Evolutionary conservation across 2,797 vertebrate species (phyloP), one percentile per base, ranked within the genome.

Genomic region (Tokudaia tokunoshimensis): DNA sequence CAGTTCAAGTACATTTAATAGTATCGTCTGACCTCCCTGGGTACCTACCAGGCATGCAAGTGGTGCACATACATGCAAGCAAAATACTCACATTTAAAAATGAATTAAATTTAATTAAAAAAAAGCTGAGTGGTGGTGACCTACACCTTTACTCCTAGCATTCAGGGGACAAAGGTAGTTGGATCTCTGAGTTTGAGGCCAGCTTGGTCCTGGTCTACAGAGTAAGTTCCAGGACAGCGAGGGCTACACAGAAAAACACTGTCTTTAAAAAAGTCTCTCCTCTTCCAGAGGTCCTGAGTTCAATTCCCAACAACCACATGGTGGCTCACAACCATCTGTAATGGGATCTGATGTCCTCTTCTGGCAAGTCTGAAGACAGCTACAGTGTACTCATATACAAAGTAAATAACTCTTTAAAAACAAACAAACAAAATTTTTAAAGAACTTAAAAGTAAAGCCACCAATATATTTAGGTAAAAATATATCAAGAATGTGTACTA

Each of bases 401-500:
- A 70, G 7, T n/a, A 70, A 70, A 19, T 70, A n/a, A 70, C 7
- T 70, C 67, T 70, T 65, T 17, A 67, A 67, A 67, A 34, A 34
- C 13, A 41, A n/a, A 72, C 70, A 20, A 37, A 74, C 5, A 37
- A 37, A 72, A 74, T 5, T 74, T 74, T 37, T 74, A n/a, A 70
- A 70, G 8, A 72, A 72, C n/a, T 22, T 37, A 72, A 55, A 55
- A 65, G 63, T 65, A 67, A 50, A 72, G 17, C 29, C 22, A 12
- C 9, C n/a, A 52, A 96, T 83, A 19, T 57, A 75, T 41, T 70
- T 70, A 57, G 13, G 44, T 55, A 75, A 94, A 95, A 89, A 50
- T 76, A 9, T 95, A 91, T 94, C 20, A 78, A 92, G 78, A 50
- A n/a, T 63, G 87, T 52, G 14, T 29, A 72, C 82, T 63, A 92